phyloP scores from a whole-genome alignment of 2,113 vertebrate genomes.

The Donacobius atricapilla region DNA sequence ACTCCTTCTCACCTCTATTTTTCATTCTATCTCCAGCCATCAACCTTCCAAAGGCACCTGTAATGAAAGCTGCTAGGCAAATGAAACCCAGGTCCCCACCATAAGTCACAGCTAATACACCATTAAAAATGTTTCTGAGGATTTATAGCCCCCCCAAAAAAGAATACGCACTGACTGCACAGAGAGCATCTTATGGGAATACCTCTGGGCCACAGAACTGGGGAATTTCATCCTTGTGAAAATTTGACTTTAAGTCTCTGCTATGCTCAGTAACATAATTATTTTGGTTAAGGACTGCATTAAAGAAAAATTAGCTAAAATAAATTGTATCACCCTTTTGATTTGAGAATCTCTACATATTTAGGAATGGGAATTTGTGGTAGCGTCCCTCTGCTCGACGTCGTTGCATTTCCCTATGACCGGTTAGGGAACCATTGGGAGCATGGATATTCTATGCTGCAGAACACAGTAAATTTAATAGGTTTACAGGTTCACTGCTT shows the following conservation, averaged over 20 bases:
- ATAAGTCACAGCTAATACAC: not conserved
- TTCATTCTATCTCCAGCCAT: not conserved
- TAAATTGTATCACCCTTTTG: not conserved
- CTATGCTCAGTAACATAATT: not conserved
- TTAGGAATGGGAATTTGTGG: not conserved
- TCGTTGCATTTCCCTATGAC: not conserved
- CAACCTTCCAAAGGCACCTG: not conserved
- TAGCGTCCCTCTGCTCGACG: rapidly evolving
- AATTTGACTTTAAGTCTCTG: not conserved
- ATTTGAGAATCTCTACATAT: not conserved
- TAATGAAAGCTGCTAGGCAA: slow-evolving; percentile 1
- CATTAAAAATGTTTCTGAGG: not conserved
- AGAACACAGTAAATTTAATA: not conserved
- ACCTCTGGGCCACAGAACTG: not conserved
- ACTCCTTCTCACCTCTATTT: slow-evolving; percentile 8
- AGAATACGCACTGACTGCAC: not conserved
- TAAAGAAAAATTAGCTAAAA: not conserved
- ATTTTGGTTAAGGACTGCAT: not conserved
- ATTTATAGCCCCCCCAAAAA: not conserved
- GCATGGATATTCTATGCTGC: not conserved
- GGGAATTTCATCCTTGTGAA: not conserved
- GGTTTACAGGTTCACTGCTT: not conserved
- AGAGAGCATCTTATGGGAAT: not conserved
- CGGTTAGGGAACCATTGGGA: not conserved
- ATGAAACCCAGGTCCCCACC: not conserved